phyloP scores from a whole-genome alignment of 1,140 invertebrate species.

The Heliconius himera region DNA sequence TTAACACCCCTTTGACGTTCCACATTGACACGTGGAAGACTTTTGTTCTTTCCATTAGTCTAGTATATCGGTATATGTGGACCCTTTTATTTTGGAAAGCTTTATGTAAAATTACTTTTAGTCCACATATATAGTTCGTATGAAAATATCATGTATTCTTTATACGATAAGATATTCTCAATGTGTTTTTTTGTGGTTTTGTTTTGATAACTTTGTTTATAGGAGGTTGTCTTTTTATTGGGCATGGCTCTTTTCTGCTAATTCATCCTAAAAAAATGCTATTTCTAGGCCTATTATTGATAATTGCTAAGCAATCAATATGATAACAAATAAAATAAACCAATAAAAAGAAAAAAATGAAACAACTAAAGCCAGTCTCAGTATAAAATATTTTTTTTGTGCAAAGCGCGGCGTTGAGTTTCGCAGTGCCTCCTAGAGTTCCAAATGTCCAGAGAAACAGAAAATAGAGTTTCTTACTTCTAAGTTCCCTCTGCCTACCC shows the following conservation, averaged over 20 bases:
- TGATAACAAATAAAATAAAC: too few relatives aligned
- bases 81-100: slow-evolving; percentile 30
- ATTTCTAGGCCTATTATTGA: too few relatives aligned
- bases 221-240: not conserved
- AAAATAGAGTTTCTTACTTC: too few relatives aligned
- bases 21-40: slow-evolving; percentile 43
- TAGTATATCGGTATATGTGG: slow-evolving; percentile 20
- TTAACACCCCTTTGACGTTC: slow-evolving; percentile 62
- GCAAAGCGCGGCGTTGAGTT: too few relatives aligned
- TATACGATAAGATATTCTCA: not conserved
- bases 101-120: slow-evolving; percentile 27
- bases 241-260: not conserved
- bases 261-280: not conserved
- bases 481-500: too few relatives aligned
- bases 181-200: not conserved
- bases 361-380: too few relatives aligned
- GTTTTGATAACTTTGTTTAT: not conserved
- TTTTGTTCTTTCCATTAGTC: slow-evolving; percentile 59
- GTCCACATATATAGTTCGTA: not conserved
- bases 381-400: too few relatives aligned
- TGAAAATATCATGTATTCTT: not conserved
- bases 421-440: too few relatives aligned
- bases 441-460: too few relatives aligned
- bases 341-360: too few relatives aligned
- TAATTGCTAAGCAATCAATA: too few relatives aligned